Evolutionary conservation across 2,797 vertebrate species (phyloP), one percentile per base, ranked within the genome.

Genomic region (Helicolenus hilgendorfi): DNA sequence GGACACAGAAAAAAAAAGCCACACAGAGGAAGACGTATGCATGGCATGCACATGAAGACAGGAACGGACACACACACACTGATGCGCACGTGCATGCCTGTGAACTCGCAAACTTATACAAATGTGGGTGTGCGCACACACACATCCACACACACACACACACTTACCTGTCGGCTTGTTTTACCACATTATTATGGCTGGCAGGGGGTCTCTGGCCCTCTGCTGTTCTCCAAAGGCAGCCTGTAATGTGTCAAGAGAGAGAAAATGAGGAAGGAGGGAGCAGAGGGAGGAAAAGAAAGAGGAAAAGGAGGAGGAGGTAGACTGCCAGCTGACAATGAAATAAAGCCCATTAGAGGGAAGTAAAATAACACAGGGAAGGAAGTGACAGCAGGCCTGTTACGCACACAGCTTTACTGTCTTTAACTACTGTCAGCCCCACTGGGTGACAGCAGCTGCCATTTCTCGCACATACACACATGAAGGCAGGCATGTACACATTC

Each of bases 321-420:
- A 96, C 94, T 96, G 95, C 93, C 92, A 94, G 92, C 94, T 97
- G 97, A 97, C 97, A 97, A 94, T 96, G 96, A 97, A 97, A 97
- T 97, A 97, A 97, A 97, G 95, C 97, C 97, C 95, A 98, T 97
- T 98, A 97, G 96, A 92, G 95, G 77, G 91, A 94, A 93, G 92
- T 95, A 96, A 96, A 97, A 96, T 94, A 96, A 96, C 93, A 92
- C 83, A 92, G 92, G 91, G 93, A 92, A 87, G 87, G 92, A 96
- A 95, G 95, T 97, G 97, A 97, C 97, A 97, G 96, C 88, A 81
- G 89, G 92, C 84, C 94, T 95, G 95, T 96, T 94, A 94, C 96
- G 90, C 94, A 94, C 92, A 82, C 85, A 94, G 91, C 92, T 95
- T 94, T 92, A 95, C 92, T 92, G 95, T 94, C 94, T 96, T 96